Percentiles rank a stretch among this genome's conserved stretches.
phyloP scores from a whole-genome alignment of 2,113 vertebrate genomes.

The Prunella fulvescens region DNA sequence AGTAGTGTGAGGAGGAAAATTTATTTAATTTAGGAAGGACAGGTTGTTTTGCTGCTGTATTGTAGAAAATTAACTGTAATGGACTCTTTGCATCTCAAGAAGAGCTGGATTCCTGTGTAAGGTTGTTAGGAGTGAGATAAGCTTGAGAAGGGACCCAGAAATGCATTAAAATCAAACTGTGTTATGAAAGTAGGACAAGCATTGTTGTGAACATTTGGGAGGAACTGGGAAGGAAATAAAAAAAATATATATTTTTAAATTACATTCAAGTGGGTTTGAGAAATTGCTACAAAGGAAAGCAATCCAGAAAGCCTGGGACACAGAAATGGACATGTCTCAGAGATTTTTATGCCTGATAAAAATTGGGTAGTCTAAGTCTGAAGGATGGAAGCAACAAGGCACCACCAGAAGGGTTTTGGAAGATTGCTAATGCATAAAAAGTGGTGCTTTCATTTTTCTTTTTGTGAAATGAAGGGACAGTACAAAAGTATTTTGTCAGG shows the following conservation, averaged over 20 bases:
- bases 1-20: neutral
- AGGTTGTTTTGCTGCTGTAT: neutral
- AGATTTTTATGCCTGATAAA: neutral
- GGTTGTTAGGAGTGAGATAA: neutral
- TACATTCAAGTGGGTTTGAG: neutral
- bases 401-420: neutral
- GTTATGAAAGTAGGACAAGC: neutral
- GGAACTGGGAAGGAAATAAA: neutral
- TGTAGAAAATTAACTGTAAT: neutral
- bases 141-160: neutral
- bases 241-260: neutral
- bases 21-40: neutral
- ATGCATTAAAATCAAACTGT: neutral
- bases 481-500: neutral
- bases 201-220: neutral
- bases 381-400: neutral
- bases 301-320: neutral
- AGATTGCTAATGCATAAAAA: neutral
- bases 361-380: neutral
- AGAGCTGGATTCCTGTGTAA: neutral
- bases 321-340: neutral
- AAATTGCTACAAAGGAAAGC: neutral
- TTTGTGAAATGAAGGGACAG: neutral
- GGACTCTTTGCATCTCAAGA: neutral
- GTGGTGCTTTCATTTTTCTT: neutral